Base-by-base conservation (phyloP, 2,113 vertebrate species). In the Diphyllodes magnificus region DNA sequence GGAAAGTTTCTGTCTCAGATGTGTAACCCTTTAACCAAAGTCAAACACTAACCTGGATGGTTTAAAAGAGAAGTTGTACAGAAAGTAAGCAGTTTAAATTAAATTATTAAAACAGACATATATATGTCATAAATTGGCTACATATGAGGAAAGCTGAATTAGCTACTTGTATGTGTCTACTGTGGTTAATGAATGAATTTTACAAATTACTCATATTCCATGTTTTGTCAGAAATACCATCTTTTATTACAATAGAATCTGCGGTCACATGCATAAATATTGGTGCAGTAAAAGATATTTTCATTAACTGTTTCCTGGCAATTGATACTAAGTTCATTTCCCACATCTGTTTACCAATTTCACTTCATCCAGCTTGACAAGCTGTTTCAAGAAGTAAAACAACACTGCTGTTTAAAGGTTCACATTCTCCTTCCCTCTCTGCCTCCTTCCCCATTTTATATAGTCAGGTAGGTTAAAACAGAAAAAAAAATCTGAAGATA, bases 211-310 rank as follows among this genome's bases (percentile, higher is more conserved):
- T 30, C 53, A 75, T 60, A 88, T 56, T 95, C 37, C 31, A 19
- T 40, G 11, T 42, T 75, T 86, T 39, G 15, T 86, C 79, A 86
- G 82, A 96, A 94, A 92, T 83, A 39, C 24, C 23, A 31, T 73
- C 7, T 54, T 95, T 96, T 92, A 96, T 95, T 96, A 88, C 79
- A 96, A 50, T 28, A 84, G 31, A 92, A 64, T 64, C 72, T 93
- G 69, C 11, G 0, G 31, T 79, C 80, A 93, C 69, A 86, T 81
- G 72, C 88, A 94, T 92, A 88, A 93, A 88, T 93, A 86, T n/a
- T 35, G 72, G 44, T 92, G 82, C 35, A 68, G 40, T 72, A 83
- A 88, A 94, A 82, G 56, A 40, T 40, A 44, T 56, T 86, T 78
- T 65, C 18, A 60, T 45, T 60, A 44, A 79, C n/a, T 76, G 2